Evolutionary conservation across 2,797 vertebrate species (phyloP).

Genomic region (Acridotheres tristis): DNA sequence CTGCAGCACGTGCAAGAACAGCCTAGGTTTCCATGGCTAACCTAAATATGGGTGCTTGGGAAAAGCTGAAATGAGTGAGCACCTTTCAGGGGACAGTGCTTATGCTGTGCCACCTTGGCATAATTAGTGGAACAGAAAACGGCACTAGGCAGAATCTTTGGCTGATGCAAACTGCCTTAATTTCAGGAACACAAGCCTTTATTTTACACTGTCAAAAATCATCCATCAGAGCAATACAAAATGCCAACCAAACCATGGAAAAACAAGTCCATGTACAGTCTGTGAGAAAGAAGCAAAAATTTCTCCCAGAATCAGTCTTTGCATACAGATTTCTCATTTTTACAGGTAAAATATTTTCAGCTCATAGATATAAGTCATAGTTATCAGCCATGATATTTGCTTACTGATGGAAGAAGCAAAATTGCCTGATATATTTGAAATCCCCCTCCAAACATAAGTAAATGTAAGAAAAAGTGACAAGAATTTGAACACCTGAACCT

Average conservation of each 20-base stretch:
- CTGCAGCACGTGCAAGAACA: not conserved
- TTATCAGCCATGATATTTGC: not conserved
- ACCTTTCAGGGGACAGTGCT: rapidly evolving
- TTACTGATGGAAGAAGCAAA: not conserved
- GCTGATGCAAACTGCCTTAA: not conserved
- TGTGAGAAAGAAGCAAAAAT: not conserved
- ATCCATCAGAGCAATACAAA: not conserved
- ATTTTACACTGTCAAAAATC: not conserved
- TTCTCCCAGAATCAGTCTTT: not conserved
- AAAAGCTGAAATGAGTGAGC: not conserved
- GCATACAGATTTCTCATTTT: not conserved
- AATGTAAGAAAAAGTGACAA: not conserved
- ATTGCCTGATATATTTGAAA: not conserved
- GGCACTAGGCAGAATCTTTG: not conserved
- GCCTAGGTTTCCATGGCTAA: not conserved
- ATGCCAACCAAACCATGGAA: rapidly evolving
- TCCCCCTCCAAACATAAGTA: not conserved
- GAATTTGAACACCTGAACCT: not conserved
- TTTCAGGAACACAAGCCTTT: not conserved
- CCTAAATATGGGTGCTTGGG: not conserved
- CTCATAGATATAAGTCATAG: not conserved
- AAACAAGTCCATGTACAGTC: not conserved
- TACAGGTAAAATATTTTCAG: not conserved
- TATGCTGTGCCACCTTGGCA: not conserved
- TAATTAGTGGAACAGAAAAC: not conserved